Conservation (phyloP, 1,140 invertebrate species). For the Drosophila nikananu region DNA sequence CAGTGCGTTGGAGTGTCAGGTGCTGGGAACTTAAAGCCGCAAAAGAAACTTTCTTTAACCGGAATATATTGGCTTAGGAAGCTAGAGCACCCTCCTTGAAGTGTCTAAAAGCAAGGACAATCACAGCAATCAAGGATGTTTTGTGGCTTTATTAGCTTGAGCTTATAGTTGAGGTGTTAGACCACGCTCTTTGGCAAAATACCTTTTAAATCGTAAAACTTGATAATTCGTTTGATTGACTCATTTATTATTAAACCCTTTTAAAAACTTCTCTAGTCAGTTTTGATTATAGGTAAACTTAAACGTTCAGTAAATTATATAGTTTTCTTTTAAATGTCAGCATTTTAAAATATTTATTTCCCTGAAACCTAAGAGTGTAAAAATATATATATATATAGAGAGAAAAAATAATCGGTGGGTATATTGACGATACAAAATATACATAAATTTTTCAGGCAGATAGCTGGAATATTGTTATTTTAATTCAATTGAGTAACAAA, state of each 20-base stretch:
- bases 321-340: too few relatives aligned
- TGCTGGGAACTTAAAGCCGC: not conserved
- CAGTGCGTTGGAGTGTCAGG: constrained; percentile 8
- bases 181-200: not conserved
- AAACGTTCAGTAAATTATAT: not conserved
- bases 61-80: not conserved
- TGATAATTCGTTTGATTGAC: too few relatives aligned
- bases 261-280: not conserved
- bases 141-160: not conserved
- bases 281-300: too few relatives aligned
- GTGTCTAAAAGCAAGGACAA: not conserved
- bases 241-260: not conserved
- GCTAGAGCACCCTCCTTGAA: not conserved
- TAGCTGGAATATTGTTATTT: too few relatives aligned
- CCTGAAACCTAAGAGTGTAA: not conserved
- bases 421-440: too few relatives aligned
- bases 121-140: not conserved
- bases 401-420: too few relatives aligned
- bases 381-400: too few relatives aligned
- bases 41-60: not conserved
- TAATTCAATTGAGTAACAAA: not conserved
- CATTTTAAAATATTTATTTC: too few relatives aligned
- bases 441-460: not conserved
- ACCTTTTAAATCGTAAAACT: not conserved
- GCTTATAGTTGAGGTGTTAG: too few relatives aligned